A percentile compares a stretch with the other conserved stretches of the same genome.
These are phyloP conservation scores for Typhlichthys eigenmanni DNA, from an alignment of 2,797 vertebrate genomes.

Conservation along the genomic window DNA sequence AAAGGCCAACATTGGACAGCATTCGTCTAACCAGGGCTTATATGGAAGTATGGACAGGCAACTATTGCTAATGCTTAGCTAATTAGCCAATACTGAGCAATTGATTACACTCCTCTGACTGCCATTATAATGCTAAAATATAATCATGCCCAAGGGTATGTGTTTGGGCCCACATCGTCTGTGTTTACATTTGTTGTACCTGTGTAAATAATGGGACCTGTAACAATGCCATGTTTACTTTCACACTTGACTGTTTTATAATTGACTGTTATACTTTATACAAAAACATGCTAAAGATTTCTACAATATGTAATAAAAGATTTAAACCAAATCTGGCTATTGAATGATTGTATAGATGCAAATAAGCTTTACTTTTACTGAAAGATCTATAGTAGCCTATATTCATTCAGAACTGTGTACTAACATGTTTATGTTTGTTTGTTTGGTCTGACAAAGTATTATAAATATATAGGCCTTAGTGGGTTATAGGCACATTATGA, in stretches of 20 bases:
- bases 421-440: constrained; percentile 30
- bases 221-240: constrained; percentile 26
- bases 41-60: constrained; percentile 39
- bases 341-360: no score
- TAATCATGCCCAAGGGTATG: constrained; percentile 58
- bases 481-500: no score
- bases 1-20: not conserved
- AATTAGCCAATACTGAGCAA: constrained; percentile 35
- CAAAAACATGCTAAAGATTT: not conserved
- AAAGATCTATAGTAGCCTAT: not conserved
- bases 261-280: constrained; percentile 8
- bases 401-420: constrained; percentile 22
- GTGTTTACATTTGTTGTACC: constrained; percentile 22
- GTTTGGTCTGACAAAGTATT: constrained; percentile 25
- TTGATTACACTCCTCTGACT: constrained; percentile 59
- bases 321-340: no score
- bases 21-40: not conserved
- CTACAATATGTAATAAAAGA: no score
- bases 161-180: constrained; percentile 39
- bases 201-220: constrained; percentile 10
- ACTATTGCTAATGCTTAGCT: constrained; percentile 50
- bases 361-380: no score
- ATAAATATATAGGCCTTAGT: no score
- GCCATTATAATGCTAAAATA: constrained; percentile 12
- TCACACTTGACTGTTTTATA: constrained; percentile 22